Evolutionary conservation across 2,113 vertebrate species (phyloP).

Genomic region (Excalfactoria chinensis): DNA sequence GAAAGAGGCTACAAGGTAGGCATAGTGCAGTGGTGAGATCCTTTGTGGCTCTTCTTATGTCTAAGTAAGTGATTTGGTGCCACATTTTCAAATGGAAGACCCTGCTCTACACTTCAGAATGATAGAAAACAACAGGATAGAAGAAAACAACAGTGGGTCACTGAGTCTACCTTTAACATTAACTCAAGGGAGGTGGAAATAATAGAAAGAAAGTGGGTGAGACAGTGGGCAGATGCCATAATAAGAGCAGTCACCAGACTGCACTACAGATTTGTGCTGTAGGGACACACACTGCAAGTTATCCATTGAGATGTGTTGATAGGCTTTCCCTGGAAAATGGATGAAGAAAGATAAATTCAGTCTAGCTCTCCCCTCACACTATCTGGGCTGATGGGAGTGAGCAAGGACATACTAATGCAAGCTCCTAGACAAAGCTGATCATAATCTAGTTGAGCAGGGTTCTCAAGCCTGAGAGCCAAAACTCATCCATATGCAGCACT

Average conservation of each 20-base stretch:
- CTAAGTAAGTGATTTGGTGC: not conserved
- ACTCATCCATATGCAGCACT: slow-evolving; percentile 46
- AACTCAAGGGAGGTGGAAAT: not conserved
- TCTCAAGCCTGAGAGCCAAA: slow-evolving; percentile 24
- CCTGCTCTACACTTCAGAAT: not conserved
- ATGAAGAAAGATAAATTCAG: not conserved
- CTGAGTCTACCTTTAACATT: not conserved
- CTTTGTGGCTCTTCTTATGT: not conserved
- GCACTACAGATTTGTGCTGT: not conserved
- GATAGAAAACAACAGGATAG: not conserved
- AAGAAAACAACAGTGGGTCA: not conserved
- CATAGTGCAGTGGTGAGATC: not conserved
- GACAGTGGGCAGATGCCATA: not conserved
- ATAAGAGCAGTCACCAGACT: not conserved
- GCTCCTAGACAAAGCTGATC: not conserved
- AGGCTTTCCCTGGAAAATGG: not conserved
- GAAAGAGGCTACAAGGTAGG: not conserved
- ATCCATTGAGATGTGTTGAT: not conserved
- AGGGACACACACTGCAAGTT: not conserved
- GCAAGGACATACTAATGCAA: not conserved
- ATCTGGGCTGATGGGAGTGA: not conserved
- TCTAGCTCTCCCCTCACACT: not conserved
- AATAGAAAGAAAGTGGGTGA: not conserved
- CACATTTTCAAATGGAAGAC: fast-evolving
- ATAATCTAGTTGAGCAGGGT: not conserved